phyloP scores from a whole-genome alignment of 1,140 invertebrate genomes.

The Pachypsylla venusta region DNA sequence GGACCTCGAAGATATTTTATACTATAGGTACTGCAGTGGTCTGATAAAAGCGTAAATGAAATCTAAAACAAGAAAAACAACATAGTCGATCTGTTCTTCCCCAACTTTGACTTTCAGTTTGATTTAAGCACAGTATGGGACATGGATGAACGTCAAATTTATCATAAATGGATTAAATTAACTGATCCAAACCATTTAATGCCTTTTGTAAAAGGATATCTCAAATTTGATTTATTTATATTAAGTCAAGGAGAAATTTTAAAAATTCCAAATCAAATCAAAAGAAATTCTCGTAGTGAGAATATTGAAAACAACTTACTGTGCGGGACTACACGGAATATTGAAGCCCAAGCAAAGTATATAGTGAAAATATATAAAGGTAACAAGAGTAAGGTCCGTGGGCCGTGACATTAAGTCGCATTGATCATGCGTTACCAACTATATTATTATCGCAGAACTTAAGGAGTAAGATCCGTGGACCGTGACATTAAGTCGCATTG shows the following conservation, averaged over 20 bases:
- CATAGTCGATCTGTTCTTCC: too few relatives aligned
- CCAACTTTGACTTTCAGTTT: too few relatives aligned
- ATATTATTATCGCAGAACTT: too few relatives aligned
- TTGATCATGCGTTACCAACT: too few relatives aligned
- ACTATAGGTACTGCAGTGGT: too few relatives aligned
- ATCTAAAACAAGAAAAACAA: too few relatives aligned
- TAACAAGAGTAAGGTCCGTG: too few relatives aligned
- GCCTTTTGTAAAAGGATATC: conserved; percentile 1
- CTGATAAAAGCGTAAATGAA: too few relatives aligned
- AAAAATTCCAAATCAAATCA: neutral
- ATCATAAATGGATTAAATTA: neutral
- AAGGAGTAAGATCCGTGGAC: too few relatives aligned
- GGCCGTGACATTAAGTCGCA: too few relatives aligned
- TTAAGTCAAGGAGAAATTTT: neutral
- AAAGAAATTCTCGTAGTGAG: neutral
- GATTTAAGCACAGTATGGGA: neutral
- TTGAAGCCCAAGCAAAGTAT: conserved; percentile 2
- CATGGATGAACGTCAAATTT: neutral
- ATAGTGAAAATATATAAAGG: neutral
- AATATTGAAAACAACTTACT: neutral
- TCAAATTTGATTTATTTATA: neutral
- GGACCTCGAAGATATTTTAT: too few relatives aligned
- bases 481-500: too few relatives aligned
- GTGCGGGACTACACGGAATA: neutral
- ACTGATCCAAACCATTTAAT: neutral